These are phyloP conservation scores for Brachyrhaphis roseni DNA, from an alignment of 2,797 vertebrate genomes.

Conservation along the genomic window DNA sequence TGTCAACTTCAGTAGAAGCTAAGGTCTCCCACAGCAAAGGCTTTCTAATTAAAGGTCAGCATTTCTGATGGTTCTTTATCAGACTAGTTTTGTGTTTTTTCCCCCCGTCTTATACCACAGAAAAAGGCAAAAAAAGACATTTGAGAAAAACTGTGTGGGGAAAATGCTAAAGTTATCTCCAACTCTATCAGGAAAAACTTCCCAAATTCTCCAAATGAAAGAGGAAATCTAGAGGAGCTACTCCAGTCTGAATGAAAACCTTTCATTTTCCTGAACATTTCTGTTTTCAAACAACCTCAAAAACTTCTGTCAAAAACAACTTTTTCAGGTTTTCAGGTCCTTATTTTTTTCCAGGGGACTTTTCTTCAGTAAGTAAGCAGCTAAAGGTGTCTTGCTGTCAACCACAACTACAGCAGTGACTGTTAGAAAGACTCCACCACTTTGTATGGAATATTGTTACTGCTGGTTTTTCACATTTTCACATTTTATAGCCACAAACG, in stretches of 20 bases:
- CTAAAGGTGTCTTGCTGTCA: background rate
- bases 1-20: conserved; percentile 81
- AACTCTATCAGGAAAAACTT: background rate
- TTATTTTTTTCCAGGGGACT: background rate
- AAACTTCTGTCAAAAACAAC: background rate
- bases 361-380: background rate
- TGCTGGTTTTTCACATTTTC: background rate
- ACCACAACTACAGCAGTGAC: background rate
- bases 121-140: conserved; percentile 48
- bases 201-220: background rate
- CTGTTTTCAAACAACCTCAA: background rate
- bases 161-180: conserved; percentile 26
- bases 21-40: conserved; percentile 70
- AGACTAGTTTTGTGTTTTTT: conserved; percentile 54
- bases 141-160: conserved; percentile 47
- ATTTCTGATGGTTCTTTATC: conserved; percentile 66
- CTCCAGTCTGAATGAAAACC: background rate
- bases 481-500: background rate
- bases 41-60: conserved; percentile 86
- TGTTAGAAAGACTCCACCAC: background rate
- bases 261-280: background rate
- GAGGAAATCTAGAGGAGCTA: background rate
- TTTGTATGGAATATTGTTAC: background rate
- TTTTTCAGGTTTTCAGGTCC: background rate
- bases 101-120: conserved; percentile 17